These are phyloP conservation scores for Muscidifurax raptorellus DNA, from an alignment of 1,140 invertebrate genomes.

Conservation along the genomic window DNA sequence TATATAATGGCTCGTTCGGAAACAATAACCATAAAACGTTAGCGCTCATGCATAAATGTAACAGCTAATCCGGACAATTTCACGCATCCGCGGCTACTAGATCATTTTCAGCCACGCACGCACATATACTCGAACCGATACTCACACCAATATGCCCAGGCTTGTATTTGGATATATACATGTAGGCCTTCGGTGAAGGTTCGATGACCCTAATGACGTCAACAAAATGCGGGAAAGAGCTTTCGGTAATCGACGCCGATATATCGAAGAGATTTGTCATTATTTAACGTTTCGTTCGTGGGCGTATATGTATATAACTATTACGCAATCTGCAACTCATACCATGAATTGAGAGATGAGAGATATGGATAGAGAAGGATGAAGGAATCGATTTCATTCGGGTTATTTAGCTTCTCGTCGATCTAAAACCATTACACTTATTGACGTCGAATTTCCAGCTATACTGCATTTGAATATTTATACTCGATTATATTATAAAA, in stretches of 20 bases:
- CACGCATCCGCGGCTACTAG: background rate
- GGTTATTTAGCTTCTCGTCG: background rate
- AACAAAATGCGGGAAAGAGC: conserved; percentile 43
- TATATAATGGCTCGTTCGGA: background rate
- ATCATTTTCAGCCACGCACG: conserved; percentile 27
- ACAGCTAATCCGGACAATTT: conserved; percentile 16
- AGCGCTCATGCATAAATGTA: conserved; percentile 18
- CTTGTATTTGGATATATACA: background rate
- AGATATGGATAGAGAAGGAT: background rate
- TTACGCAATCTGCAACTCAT: conserved; percentile 55
- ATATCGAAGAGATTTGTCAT: conserved; percentile 58
- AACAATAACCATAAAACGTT: conserved; percentile 21
- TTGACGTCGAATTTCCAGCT: background rate
- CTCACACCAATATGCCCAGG: background rate
- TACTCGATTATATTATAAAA: no score
- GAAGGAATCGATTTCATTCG: background rate
- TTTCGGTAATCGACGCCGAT: conserved; percentile 56
- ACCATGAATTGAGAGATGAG: conserved; percentile 51
- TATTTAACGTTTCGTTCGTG: conserved; percentile 62
- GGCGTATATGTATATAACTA: conserved; percentile 56
- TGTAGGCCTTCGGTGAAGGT: background rate
- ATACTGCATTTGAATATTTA: background rate
- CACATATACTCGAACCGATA: background rate
- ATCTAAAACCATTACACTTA: background rate
- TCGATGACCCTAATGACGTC: conserved; percentile 53